A percentile compares a stretch with the other conserved stretches of the same genome.
Evolutionary conservation across 1,140 invertebrate genomes (phyloP).

Genomic region (Euwallacea fornicatus): DNA sequence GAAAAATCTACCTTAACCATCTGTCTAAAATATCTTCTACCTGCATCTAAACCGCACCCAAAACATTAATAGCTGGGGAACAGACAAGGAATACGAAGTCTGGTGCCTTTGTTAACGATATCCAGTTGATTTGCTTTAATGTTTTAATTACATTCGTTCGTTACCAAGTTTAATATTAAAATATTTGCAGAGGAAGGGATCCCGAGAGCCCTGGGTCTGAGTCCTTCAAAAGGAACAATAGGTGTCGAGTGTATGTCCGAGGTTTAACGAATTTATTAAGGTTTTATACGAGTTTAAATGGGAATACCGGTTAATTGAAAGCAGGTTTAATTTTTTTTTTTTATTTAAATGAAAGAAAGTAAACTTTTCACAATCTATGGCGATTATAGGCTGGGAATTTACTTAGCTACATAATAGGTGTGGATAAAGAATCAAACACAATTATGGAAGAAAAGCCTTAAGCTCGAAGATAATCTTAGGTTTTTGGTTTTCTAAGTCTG

Average conservation of each 20-base stretch:
- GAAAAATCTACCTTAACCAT: no score
- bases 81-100: not conserved
- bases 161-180: not conserved
- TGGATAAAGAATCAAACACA: no score
- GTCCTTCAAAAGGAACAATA: not conserved
- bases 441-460: no score
- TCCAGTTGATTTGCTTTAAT: slow-evolving; percentile 12
- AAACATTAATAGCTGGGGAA: not conserved
- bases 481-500: no score
- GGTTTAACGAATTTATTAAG: not conserved
- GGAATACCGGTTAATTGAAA: not conserved
- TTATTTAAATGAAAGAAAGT: no score
- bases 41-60: slow-evolving; percentile 4
- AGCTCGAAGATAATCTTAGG: no score
- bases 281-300: not conserved
- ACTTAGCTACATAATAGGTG: no score
- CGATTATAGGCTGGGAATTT: no score
- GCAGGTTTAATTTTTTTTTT: no score
- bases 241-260: not conserved
- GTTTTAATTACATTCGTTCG: slow-evolving; percentile 10
- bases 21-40: not conserved
- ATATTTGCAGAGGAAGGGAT: not conserved
- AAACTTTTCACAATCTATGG: no score
- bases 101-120: slow-evolving; percentile 1
- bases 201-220: not conserved